phyloP scores from a whole-genome alignment of 2,113 vertebrate species.

The Phalacrocorax pelagicus region DNA sequence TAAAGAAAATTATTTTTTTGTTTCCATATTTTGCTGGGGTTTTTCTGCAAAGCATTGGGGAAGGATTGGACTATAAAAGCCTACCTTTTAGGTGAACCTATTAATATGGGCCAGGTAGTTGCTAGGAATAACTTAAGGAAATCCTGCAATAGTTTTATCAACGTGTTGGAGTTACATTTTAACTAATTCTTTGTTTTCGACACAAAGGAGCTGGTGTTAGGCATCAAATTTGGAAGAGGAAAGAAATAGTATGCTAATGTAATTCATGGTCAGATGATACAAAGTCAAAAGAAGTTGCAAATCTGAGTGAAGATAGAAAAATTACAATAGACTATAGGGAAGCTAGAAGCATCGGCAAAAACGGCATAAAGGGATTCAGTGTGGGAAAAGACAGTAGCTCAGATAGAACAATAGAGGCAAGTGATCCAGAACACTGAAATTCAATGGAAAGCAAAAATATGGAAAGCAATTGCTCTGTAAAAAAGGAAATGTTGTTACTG shows the following conservation, averaged over 20 bases:
- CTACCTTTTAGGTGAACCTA: not conserved
- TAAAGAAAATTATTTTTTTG: not conserved
- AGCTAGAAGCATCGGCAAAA: not conserved
- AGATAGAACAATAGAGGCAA: slow-evolving; percentile 57
- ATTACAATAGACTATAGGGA: slow-evolving; percentile 53
- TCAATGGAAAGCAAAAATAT: slow-evolving; percentile 63
- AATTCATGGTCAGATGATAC: slow-evolving; percentile 60
- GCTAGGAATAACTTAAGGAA: slow-evolving; percentile 9
- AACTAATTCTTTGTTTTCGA: slow-evolving; percentile 42
- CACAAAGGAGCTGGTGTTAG: slow-evolving; percentile 36
- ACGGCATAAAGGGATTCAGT: slow-evolving; percentile 49
- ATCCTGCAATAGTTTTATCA: slow-evolving; percentile 14
- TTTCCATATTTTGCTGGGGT: not conserved
- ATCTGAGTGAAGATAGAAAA: slow-evolving; percentile 49
- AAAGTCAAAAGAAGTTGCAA: slow-evolving; percentile 63
- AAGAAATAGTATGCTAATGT: slow-evolving; percentile 48
- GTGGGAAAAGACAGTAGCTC: slow-evolving; percentile 42
- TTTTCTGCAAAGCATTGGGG: not conserved
- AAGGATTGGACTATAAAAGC: not conserved
- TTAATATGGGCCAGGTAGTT: not conserved
- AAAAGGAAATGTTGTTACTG: slow-evolving; percentile 57
- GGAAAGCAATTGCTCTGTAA: slow-evolving; percentile 54
- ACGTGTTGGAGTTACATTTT: not conserved
- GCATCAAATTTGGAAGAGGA: slow-evolving; percentile 30
- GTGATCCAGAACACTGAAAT: slow-evolving; percentile 66